Evolutionary conservation across 2,888 invertebrate species (phyloP).

Genomic region (Unio delphinus): DNA sequence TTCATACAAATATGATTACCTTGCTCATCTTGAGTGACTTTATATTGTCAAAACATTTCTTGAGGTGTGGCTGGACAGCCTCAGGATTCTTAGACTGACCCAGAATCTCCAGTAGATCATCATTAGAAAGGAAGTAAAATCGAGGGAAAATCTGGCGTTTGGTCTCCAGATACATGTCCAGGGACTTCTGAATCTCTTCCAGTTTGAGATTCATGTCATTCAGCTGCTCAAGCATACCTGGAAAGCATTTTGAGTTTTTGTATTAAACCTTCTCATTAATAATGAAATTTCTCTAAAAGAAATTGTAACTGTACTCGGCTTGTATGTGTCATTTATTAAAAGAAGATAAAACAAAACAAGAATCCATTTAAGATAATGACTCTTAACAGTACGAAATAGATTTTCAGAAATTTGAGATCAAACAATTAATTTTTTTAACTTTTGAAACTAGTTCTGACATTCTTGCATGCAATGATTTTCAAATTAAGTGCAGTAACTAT

Average conservation of each 20-base stretch:
- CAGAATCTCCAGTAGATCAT: constrained; percentile 86
- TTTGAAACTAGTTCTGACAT: too few species aligned
- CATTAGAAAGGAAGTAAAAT: constrained; percentile 87
- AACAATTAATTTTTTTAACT: too few species aligned
- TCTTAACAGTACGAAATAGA: too few species aligned
- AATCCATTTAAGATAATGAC: too few species aligned
- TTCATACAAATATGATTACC: constrained; percentile 36
- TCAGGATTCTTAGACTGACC: constrained; percentile 89
- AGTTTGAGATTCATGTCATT: constrained; percentile 83
- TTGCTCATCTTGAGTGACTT: constrained; percentile 73
- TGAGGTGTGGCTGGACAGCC: constrained; percentile 86
- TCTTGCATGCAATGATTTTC: too few species aligned
- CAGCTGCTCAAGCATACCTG: constrained; percentile 78
- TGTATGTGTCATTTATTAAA: too few species aligned
- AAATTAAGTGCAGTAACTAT: too few species aligned
- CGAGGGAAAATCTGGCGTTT: constrained; percentile 90
- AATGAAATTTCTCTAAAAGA: too few species aligned
- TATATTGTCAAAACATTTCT: constrained; percentile 91
- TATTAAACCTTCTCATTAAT: too few species aligned
- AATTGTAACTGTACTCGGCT: too few species aligned
- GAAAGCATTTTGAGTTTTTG: constrained; percentile 23
- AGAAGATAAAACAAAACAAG: too few species aligned
- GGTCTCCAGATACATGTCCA: constrained; percentile 89
- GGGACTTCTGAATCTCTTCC: constrained; percentile 85
- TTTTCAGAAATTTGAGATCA: too few species aligned